Conservation (phyloP, 1,140 invertebrate species). For the Propsilocerus akamusi region DNA sequence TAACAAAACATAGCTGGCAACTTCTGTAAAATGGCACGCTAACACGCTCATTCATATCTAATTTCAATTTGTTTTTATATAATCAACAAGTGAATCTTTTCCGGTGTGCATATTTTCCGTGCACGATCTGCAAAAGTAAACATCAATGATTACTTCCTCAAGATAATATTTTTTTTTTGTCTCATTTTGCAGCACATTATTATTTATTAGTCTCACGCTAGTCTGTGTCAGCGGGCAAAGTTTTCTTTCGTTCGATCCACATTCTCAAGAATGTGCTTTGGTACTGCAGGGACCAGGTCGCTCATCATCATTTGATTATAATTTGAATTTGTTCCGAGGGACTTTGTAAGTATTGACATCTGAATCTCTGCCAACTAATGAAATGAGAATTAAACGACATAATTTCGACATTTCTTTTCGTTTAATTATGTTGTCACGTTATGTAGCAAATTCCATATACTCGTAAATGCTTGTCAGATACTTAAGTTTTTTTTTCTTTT, state of each 20-base stretch:
- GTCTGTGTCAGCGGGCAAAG: neutral
- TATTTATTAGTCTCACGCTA: neutral
- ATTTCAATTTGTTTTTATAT: too few species aligned
- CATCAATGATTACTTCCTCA: too few species aligned
- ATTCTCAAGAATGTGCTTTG: slow-evolving; percentile 46
- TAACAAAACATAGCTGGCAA: too few species aligned
- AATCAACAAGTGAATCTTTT: too few species aligned
- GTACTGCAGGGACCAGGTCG: slow-evolving; percentile 50
- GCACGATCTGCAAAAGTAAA: too few species aligned
- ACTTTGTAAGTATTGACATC: slow-evolving; percentile 34
- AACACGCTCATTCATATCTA: too few species aligned
- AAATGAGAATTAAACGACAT: neutral
- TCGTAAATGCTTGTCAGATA: neutral
- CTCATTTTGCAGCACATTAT: neutral
- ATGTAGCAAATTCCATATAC: neutral
- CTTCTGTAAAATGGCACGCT: too few species aligned
- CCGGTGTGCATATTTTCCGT: too few species aligned
- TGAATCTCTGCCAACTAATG: too few species aligned
- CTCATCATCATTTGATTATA: slow-evolving; percentile 62
- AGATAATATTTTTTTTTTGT: too few species aligned
- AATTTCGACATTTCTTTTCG: neutral
- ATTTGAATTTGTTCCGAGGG: slow-evolving; percentile 55
- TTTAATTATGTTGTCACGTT: too few species aligned
- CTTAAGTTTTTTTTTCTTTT: neutral
- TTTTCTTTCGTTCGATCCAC: slow-evolving; percentile 5